Base-by-base conservation (phyloP, 1,140 invertebrate genomes). In the Halesus radiatus region DNA sequence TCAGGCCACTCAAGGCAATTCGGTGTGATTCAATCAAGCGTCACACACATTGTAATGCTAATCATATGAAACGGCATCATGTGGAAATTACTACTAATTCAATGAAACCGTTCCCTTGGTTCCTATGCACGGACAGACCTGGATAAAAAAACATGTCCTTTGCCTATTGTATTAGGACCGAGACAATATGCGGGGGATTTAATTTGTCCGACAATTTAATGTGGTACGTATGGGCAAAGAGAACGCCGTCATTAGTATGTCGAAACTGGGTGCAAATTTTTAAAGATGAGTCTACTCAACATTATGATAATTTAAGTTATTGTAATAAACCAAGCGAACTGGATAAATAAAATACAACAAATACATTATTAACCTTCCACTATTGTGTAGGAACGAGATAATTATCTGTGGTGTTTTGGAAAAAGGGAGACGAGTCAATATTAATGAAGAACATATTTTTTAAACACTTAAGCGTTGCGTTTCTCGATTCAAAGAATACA, bases 11-110 rank as follows among this genome's bases (percentile, higher is more conserved):
- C 68, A 15, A 72, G 68, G 68, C 68, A 52, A 52, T 72, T 26
- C 20, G 68, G 68, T 53, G 68, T 72, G 50, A 72, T 53, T 53
- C 68, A 52, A 72, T 72, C 68, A 53, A 53, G n/a, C 68, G 45
- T 53, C 45, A 53, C 18, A 72, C 45, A 72, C 68, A 53, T n/a
- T 20, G 7, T 26, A 22, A 18, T 50, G 68, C n/a, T 52, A 52
- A 72, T 23, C 68, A 50, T 72, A 72, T 72, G 45, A 72, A 72
- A 10, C 45, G 50, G 15, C 18, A 68, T 72, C 32, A 72, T 50
- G n/a, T 72, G 20, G 52, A 53, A 53, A 72, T 68, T 68, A 72
- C 50, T 72, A 72, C n/a, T 29, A 26, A 52, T 50, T 72, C 68
- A 52, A 26, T 53, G 68, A 52, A 50, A 72, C 50, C 26, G 37